Evolutionary conservation across 2,113 vertebrate genomes (phyloP).

Genomic region (Todiramphus chloris): DNA sequence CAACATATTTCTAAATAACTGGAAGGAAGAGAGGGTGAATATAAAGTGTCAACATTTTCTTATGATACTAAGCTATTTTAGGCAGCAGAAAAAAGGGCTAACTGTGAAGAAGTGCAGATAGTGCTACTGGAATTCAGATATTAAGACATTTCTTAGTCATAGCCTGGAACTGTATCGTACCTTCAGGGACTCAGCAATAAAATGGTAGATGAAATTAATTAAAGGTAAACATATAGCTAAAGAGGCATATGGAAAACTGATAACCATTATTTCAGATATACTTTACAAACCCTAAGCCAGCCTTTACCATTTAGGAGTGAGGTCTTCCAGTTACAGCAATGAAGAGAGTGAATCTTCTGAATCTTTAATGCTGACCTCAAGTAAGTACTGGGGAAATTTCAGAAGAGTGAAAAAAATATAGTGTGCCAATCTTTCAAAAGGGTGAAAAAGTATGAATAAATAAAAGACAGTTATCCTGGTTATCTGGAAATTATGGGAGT

Average conservation of each 20-base stretch:
- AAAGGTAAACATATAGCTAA: neutral
- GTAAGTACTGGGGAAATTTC: conserved; percentile 13
- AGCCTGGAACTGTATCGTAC: neutral
- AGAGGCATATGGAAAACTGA: neutral
- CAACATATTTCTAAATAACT: neutral
- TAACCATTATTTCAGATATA: neutral
- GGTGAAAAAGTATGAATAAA: conserved; percentile 1
- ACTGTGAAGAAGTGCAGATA: neutral
- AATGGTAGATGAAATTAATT: neutral
- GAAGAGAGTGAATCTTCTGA: neutral
- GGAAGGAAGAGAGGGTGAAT: neutral
- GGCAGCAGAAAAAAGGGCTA: neutral
- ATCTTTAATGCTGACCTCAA: conserved; percentile 31
- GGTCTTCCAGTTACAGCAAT: neutral
- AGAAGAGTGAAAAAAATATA: neutral
- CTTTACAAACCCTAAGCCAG: neutral
- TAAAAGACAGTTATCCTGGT: neutral
- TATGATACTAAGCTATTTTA: conserved; percentile 17
- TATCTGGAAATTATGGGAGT: neutral
- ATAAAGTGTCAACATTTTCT: conserved; percentile 14
- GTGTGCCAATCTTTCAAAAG: neutral
- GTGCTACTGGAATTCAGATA: neutral
- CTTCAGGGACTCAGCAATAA: neutral
- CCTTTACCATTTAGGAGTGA: neutral
- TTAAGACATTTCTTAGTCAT: neutral